phyloP scores from a whole-genome alignment of 2,888 invertebrate species.

The Harpalus rubripes region DNA sequence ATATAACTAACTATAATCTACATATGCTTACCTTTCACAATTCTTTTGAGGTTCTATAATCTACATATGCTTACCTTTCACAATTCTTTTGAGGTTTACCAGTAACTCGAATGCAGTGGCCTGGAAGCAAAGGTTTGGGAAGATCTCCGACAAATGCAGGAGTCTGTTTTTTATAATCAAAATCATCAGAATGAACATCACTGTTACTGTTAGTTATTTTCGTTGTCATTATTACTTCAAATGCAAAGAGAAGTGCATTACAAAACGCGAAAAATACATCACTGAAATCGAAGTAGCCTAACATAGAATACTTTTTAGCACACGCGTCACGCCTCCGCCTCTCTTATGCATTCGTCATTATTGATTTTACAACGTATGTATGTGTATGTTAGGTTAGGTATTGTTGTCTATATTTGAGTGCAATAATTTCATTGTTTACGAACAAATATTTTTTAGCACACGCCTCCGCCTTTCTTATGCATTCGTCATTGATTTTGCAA shows the following conservation, averaged over 20 bases:
- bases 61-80: constrained; percentile 71
- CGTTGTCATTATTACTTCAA: constrained; percentile 13
- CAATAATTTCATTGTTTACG: background rate
- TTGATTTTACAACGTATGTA: constrained; percentile 27
- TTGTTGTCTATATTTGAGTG: background rate
- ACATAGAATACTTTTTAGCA: constrained; percentile 37
- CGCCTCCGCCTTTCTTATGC: background rate
- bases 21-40: constrained; percentile 71
- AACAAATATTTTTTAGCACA: background rate
- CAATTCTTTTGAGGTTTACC: constrained; percentile 71
- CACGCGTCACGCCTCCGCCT: background rate
- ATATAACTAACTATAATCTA: too few species aligned
- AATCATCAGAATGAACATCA: constrained; percentile 67
- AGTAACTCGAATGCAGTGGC: constrained; percentile 72
- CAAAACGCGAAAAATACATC: constrained; percentile 31
- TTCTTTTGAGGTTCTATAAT: constrained; percentile 69
- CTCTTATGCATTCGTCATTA: background rate
- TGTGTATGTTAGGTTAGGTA: background rate
- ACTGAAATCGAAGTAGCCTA: constrained; percentile 56
- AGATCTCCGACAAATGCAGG: constrained; percentile 71
- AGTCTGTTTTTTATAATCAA: constrained; percentile 70
- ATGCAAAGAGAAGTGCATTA: background rate
- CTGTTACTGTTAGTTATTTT: constrained; percentile 30
- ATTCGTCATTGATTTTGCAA: constrained; percentile 23
- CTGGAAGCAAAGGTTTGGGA: constrained; percentile 71